Evolutionary conservation across 2,797 vertebrate genomes (phyloP).

Genomic region (Heliangelus exortis): DNA sequence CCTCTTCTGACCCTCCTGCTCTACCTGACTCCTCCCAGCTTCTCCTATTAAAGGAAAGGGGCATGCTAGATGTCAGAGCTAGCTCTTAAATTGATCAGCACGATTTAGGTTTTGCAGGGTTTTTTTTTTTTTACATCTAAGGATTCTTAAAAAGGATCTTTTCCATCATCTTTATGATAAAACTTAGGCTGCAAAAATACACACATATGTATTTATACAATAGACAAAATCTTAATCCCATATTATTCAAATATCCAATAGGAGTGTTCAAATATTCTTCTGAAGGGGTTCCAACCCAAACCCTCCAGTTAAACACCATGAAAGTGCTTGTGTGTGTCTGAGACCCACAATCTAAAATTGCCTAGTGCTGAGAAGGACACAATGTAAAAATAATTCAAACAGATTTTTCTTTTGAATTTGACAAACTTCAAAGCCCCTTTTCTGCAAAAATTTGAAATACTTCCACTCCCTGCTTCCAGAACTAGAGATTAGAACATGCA

Average conservation of each 20-base stretch:
- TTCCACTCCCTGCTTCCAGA: background rate
- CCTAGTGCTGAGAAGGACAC: background rate
- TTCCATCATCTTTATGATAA: background rate
- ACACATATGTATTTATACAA: background rate
- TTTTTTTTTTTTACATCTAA: background rate
- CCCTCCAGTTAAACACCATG: constrained; percentile 8
- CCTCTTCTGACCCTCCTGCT: background rate
- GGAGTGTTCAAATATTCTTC: constrained; percentile 30
- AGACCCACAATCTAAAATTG: constrained; percentile 15
- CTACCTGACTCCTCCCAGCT: background rate
- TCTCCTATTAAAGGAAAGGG: background rate
- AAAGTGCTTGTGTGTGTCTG: background rate
- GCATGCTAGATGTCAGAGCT: background rate
- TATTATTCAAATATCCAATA: constrained; percentile 24
- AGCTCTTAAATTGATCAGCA: background rate
- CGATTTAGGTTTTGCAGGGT: background rate
- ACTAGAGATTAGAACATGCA: background rate
- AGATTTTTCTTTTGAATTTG: background rate
- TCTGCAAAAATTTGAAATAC: background rate
- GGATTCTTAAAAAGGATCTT: background rate
- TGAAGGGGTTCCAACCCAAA: constrained; percentile 44
- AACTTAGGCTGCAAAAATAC: background rate
- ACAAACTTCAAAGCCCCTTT: constrained; percentile 14
- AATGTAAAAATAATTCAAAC: constrained; percentile 29
- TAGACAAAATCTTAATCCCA: constrained; percentile 18